A percentile compares a stretch with the other conserved stretches of the same genome.
Conservation (phyloP, 2,797 vertebrate genomes). For the Emys orbicularis region DNA sequence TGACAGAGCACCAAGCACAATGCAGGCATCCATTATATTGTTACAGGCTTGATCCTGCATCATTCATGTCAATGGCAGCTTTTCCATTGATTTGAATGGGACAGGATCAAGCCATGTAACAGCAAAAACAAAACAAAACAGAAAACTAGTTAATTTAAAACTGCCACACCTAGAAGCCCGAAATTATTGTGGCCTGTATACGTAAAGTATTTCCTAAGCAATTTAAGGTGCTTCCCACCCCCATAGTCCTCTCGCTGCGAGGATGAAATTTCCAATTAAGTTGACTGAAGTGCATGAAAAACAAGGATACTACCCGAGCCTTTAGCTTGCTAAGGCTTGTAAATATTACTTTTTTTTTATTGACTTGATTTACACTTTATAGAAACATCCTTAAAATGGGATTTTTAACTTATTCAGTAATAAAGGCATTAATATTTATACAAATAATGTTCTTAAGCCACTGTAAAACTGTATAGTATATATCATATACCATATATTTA, state of each 20-base stretch:
- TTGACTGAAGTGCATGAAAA: not conserved
- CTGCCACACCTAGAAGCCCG: rapidly evolving
- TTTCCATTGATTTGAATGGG: not conserved
- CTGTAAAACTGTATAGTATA: rapidly evolving
- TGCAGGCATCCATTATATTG: not conserved
- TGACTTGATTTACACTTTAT: not conserved
- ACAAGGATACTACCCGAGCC: not conserved
- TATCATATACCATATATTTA: not conserved
- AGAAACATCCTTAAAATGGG: not conserved
- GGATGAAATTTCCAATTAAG: not conserved
- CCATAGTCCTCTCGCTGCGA: not conserved
- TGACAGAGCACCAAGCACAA: not conserved
- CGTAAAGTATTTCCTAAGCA: not conserved
- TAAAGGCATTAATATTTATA: not conserved
- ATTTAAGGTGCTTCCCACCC: rapidly evolving
- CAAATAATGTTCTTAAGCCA: not conserved
- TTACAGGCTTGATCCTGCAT: not conserved
- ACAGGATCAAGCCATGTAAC: not conserved
- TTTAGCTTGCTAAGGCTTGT: no score
- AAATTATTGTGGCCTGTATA: not conserved
- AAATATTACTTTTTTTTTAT: not conserved
- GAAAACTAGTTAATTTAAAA: not conserved
- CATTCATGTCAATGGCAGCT: not conserved
- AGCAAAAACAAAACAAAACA: rapidly evolving
- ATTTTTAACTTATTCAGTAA: not conserved